A percentile compares a stretch with the other conserved stretches of the same genome.
Evolutionary conservation across 2,888 invertebrate species (phyloP).

Genomic region (Cephalotes varians): DNA sequence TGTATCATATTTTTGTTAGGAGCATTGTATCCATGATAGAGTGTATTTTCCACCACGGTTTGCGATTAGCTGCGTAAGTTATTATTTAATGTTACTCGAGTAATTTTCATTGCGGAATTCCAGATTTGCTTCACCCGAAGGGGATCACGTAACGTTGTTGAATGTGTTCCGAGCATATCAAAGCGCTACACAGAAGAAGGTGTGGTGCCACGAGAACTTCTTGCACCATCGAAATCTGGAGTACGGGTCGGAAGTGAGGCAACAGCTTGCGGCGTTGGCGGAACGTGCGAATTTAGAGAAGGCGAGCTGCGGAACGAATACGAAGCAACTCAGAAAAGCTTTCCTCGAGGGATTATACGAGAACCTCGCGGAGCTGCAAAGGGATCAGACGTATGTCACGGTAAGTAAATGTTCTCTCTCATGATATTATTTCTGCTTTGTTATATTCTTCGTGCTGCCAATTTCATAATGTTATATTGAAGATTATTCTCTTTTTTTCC

Average conservation of each 20-base stretch:
- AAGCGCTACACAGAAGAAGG: constrained; percentile 90
- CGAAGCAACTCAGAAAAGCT: constrained; percentile 89
- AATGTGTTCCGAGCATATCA: constrained; percentile 95
- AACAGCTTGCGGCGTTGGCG: constrained; percentile 89
- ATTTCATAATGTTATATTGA: neutral
- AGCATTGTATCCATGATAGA: neutral
- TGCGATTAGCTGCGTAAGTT: neutral
- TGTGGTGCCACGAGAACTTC: constrained; percentile 96
- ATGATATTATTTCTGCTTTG: constrained; percentile 5
- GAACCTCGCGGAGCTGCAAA: constrained; percentile 94
- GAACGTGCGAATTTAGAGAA: constrained; percentile 83
- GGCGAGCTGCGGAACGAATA: constrained; percentile 81
- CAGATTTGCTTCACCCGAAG: constrained; percentile 94
- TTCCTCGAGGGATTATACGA: constrained; percentile 93
- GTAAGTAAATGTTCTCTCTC: constrained; percentile 82
- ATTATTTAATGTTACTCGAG: constrained; percentile 6
- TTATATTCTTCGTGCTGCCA: neutral
- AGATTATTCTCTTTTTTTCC: neutral
- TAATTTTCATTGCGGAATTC: constrained; percentile 52
- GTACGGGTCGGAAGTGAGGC: constrained; percentile 93
- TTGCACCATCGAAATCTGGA: constrained; percentile 93
- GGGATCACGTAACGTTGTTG: constrained; percentile 96
- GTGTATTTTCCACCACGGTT: neutral
- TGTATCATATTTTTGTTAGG: neutral
- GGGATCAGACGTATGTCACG: constrained; percentile 90